These are phyloP conservation scores for Trigoniulus corallinus DNA, from an alignment of 1,140 invertebrate genomes.

Conservation along the genomic window DNA sequence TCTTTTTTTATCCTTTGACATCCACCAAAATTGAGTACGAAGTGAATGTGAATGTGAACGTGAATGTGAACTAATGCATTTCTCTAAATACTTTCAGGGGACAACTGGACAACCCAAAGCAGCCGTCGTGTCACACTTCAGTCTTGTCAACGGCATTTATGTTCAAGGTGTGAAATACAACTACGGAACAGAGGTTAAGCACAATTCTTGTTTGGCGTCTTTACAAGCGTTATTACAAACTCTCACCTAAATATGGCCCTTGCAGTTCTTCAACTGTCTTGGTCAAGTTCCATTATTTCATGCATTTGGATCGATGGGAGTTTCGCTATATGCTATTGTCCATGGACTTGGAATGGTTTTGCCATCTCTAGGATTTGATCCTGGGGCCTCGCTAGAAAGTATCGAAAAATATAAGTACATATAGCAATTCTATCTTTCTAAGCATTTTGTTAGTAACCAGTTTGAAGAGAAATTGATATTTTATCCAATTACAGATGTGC, in stretches of 20 bases:
- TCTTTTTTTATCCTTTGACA: too few species aligned
- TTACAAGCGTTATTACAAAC: too few species aligned
- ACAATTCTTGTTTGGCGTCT: too few species aligned
- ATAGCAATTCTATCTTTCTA: too few species aligned
- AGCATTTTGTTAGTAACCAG: not conserved
- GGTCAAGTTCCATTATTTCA: conserved; percentile 75
- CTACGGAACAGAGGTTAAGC: too few species aligned
- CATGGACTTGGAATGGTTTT: conserved; percentile 51
- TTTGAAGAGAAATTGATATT: not conserved
- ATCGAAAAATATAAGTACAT: not conserved
- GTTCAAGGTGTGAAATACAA: not conserved
- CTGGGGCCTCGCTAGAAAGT: conserved; percentile 19
- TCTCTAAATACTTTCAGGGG: too few species aligned
- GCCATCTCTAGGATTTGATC: conserved; percentile 47
- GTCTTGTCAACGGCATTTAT: not conserved
- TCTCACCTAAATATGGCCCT: too few species aligned
- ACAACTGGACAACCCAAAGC: not conserved
- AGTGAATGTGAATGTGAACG: too few species aligned
- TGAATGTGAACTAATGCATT: too few species aligned
- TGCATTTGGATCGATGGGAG: conserved; percentile 62
- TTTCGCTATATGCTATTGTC: conserved; percentile 39
- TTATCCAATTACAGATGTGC: not conserved
- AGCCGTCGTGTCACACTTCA: not conserved
- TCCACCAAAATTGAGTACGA: too few species aligned
- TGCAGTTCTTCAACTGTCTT: too few species aligned